Evolutionary conservation across 2,888 invertebrate genomes (phyloP).

Genomic region (Heliconius ethilla): DNA sequence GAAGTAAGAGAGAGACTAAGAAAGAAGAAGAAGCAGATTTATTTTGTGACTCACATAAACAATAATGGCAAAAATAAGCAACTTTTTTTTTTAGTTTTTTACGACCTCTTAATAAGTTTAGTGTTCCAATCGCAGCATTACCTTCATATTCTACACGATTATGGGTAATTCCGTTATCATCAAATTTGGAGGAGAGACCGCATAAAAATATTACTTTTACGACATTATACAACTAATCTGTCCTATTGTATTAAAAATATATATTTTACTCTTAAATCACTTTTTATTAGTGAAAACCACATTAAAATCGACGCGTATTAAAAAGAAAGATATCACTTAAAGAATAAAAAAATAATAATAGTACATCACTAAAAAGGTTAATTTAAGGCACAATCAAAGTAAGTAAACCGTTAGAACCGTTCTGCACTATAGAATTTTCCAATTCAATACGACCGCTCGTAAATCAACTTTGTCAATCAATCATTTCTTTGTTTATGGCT

Average conservation of each 20-base stretch:
- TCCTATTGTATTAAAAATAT: neutral
- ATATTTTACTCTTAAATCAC: neutral
- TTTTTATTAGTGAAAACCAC: neutral
- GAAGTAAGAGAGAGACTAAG: too few species aligned
- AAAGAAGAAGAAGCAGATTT: too few species aligned
- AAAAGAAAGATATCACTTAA: neutral
- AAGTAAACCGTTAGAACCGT: conserved; percentile 10
- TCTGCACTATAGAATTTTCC: conserved; percentile 3
- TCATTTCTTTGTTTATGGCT: conserved; percentile 17
- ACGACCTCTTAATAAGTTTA: too few species aligned
- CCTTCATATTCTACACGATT: too few species aligned
- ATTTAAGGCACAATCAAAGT: neutral
- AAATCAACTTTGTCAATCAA: conserved; percentile 21
- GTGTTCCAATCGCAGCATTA: too few species aligned
- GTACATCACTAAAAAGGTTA: neutral
- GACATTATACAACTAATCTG: neutral
- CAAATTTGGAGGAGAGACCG: neutral
- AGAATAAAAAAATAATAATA: neutral
- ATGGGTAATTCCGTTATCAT: neutral
- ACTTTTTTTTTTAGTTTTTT: too few species aligned
- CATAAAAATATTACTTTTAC: neutral
- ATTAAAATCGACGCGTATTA: neutral
- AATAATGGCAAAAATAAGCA: too few species aligned
- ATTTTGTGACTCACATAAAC: too few species aligned
- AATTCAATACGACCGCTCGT: conserved; percentile 16